Percentiles rank a stretch among this genome's conserved stretches.
These are phyloP conservation scores for Athetis lepigone DNA, from an alignment of 2,888 invertebrate genomes.

Conservation along the genomic window DNA sequence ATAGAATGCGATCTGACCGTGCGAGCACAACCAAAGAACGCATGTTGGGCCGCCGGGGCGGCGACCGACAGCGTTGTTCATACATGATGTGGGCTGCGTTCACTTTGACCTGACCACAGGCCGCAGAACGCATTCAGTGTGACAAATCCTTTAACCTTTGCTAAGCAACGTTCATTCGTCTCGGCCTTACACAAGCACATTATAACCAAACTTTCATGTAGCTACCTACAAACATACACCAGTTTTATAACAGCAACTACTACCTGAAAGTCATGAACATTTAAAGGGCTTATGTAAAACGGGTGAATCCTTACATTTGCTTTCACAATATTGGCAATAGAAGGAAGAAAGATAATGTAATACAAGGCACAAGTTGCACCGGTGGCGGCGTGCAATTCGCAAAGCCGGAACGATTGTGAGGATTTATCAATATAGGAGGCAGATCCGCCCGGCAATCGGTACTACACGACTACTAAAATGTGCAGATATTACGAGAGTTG, in stretches of 20 bases:
- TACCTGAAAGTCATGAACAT: slow-evolving; percentile 20
- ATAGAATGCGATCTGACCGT: too few species aligned
- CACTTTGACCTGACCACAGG: too few species aligned
- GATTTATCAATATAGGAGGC: slow-evolving; percentile 84
- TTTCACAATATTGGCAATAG: slow-evolving; percentile 51
- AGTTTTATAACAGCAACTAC: slow-evolving; percentile 9
- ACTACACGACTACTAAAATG: slow-evolving; percentile 65
- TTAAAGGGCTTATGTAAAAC: slow-evolving; percentile 47
- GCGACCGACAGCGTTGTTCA: too few species aligned
- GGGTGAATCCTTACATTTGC: slow-evolving; percentile 49
- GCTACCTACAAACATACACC: not conserved
- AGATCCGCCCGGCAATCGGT: slow-evolving; percentile 71
- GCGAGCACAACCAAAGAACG: too few species aligned
- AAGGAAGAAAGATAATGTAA: slow-evolving; percentile 71
- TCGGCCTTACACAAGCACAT: too few species aligned
- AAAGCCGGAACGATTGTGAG: slow-evolving; percentile 85
- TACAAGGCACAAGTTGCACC: slow-evolving; percentile 77
- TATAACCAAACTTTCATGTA: not conserved
- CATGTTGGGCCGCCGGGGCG: too few species aligned
- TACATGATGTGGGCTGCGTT: too few species aligned
- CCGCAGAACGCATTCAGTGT: too few species aligned
- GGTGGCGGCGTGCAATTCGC: slow-evolving; percentile 77
- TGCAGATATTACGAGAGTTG: slow-evolving; percentile 67
- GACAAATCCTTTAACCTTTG: too few species aligned
- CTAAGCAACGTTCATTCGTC: too few species aligned